phyloP scores from a whole-genome alignment of 2,888 invertebrate genomes.

The Reticulitermes lucifugus region DNA sequence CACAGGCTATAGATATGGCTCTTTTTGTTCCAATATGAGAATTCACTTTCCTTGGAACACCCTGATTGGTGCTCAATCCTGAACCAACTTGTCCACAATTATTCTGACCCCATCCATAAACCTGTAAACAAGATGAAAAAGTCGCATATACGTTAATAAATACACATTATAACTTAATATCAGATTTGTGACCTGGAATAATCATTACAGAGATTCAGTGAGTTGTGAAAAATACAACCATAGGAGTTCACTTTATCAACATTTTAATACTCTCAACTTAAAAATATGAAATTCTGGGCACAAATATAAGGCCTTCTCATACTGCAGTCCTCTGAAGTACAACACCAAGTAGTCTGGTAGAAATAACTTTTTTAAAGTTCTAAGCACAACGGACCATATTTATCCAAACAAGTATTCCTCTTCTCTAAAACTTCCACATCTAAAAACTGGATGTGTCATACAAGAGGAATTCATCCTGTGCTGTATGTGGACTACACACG shows the following conservation, averaged over 20 bases:
- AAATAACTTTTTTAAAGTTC: neutral
- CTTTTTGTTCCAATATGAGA: constrained; percentile 63
- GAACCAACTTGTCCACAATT: constrained; percentile 71
- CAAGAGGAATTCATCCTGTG: no score
- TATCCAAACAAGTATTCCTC: no score
- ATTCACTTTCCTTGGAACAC: constrained; percentile 66
- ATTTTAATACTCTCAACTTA: no score
- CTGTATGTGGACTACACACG: no score
- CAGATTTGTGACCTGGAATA: neutral
- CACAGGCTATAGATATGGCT: constrained; percentile 68
- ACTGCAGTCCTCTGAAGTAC: no score
- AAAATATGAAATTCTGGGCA: no score
- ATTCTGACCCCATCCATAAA: constrained; percentile 73
- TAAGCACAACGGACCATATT: neutral
- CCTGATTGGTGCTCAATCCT: constrained; percentile 68
- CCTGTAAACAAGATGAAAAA: constrained; percentile 59
- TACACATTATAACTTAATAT: neutral
- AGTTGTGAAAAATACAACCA: neutral
- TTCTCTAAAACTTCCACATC: no score
- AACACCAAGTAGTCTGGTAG: no score
- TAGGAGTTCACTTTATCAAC: neutral
- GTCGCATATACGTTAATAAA: neutral
- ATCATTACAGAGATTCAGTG: neutral
- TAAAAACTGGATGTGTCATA: no score
- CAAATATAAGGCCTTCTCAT: no score